These are phyloP conservation scores for Chaitophorus viminalis DNA, from an alignment of 2,888 invertebrate species.

Conservation along the genomic window DNA sequence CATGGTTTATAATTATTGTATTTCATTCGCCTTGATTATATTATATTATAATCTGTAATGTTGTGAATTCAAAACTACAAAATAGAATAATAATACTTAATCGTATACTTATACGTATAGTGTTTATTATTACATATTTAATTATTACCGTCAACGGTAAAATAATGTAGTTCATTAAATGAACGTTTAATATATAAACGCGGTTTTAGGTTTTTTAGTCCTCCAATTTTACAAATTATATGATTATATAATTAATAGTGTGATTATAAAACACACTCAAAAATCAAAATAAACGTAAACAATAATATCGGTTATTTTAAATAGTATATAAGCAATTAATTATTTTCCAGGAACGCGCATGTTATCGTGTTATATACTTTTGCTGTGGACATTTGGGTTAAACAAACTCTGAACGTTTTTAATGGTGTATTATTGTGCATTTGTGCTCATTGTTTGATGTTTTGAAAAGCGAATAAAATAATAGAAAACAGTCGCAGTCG, in stretches of 20 bases:
- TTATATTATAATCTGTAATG: no score
- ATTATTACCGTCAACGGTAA: neutral
- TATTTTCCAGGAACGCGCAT: neutral
- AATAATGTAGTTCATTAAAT: no score
- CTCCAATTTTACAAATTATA: no score
- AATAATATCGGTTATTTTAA: no score
- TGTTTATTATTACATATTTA: no score
- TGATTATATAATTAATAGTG: no score
- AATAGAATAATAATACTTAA: no score
- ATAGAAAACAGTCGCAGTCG: constrained; percentile 12
- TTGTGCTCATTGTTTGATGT: constrained; percentile 20
- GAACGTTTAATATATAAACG: neutral
- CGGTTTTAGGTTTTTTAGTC: neutral
- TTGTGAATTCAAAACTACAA: no score
- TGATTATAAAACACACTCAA: no score
- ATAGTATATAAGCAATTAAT: neutral
- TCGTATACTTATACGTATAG: no score
- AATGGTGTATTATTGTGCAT: constrained; percentile 7
- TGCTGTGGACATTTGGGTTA: neutral
- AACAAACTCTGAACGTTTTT: neutral
- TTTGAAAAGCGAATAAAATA: neutral
- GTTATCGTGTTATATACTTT: neutral
- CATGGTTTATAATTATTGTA: no score
- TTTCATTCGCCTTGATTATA: no score
- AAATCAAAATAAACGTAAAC: neutral